Evolutionary conservation across 2,797 vertebrate species (phyloP).

Genomic region (Sylvilagus floridanus): DNA sequence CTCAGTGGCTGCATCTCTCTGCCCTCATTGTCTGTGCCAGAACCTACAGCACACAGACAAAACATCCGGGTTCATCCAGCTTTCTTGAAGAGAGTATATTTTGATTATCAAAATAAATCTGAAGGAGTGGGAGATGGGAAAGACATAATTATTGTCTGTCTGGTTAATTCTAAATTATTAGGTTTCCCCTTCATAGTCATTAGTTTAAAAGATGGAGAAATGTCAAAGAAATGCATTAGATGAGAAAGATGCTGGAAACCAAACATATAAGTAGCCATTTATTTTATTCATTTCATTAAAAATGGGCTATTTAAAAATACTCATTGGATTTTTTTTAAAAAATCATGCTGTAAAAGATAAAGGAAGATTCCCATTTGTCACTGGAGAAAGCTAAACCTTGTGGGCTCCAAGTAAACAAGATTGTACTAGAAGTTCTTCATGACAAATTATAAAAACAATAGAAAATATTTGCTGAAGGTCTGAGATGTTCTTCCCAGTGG

Average conservation of each 20-base stretch:
- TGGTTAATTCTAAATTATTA: slow-evolving; percentile 51
- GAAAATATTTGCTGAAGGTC: neutral
- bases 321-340: neutral
- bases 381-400: slow-evolving; percentile 28
- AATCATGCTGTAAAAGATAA: neutral
- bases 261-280: slow-evolving; percentile 8
- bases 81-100: slow-evolving; percentile 48
- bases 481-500: neutral
- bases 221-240: slow-evolving; percentile 27
- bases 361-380: neutral
- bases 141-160: slow-evolving; percentile 35
- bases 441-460: neutral
- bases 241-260: neutral
- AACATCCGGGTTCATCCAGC: neutral
- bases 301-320: slow-evolving; percentile 42
- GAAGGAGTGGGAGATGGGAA: neutral
- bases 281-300: neutral
- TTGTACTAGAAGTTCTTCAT: neutral
- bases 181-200: neutral
- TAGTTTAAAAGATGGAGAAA: slow-evolving; percentile 19
- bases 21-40: neutral
- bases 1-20: neutral
- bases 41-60: neutral
- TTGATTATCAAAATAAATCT: slow-evolving; percentile 49
- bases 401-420: neutral